Evolutionary conservation across 1,140 invertebrate genomes (phyloP).

Genomic region (Dreissena rostriformis): DNA sequence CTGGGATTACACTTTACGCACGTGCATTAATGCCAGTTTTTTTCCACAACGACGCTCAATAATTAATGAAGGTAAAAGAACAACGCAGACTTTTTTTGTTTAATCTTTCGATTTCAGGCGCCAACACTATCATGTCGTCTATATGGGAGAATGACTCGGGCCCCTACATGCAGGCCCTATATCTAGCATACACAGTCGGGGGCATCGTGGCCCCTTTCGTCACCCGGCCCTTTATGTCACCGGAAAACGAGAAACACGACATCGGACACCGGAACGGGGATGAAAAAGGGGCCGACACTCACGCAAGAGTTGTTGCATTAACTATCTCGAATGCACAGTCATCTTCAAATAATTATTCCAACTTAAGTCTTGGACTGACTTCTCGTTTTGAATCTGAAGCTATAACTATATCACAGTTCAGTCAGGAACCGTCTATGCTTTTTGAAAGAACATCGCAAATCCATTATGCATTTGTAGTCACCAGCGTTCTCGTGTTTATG

Average conservation of each 20-base stretch:
- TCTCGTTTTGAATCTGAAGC: neutral
- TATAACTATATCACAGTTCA: neutral
- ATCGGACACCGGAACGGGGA: neutral
- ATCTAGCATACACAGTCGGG: conserved; percentile 51
- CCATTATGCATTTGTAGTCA: conserved; percentile 35
- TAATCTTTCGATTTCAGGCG: conserved; percentile 71
- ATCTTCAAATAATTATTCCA: neutral
- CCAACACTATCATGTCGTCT: conserved; percentile 80
- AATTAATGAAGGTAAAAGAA: too few species aligned
- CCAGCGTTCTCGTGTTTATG: neutral
- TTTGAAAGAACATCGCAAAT: neutral
- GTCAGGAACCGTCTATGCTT: neutral
- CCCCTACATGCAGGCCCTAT: conserved; percentile 54
- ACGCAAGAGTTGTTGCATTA: neutral
- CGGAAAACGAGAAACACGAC: neutral
- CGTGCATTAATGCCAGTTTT: too few species aligned
- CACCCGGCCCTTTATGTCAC: conserved; percentile 48
- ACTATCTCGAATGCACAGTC: too few species aligned
- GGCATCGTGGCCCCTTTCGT: conserved; percentile 51
- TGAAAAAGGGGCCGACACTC: neutral
- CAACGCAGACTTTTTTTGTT: neutral
- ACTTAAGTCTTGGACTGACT: neutral
- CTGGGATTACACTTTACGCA: too few species aligned
- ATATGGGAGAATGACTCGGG: conserved; percentile 80
- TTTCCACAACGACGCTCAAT: too few species aligned